These are phyloP conservation scores for Pangasianodon gigas DNA, from an alignment of 2,113 vertebrate species.

Conservation along the genomic window DNA sequence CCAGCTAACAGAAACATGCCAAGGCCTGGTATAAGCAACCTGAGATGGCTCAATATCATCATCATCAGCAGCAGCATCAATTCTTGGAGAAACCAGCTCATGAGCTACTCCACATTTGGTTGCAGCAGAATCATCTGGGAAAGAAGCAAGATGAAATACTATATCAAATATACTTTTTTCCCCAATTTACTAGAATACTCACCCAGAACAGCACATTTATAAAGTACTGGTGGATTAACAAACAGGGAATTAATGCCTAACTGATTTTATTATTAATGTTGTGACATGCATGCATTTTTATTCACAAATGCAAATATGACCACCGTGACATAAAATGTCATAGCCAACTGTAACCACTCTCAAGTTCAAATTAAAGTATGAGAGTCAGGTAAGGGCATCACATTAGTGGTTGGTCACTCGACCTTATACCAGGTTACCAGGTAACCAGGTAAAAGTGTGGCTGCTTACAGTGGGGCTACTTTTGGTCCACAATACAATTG, in stretches of 20 bases:
- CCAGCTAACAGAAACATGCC: conserved; percentile 71
- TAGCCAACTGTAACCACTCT: neutral
- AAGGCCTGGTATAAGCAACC: conserved; percentile 64
- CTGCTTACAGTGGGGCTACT: neutral
- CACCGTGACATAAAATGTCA: neutral
- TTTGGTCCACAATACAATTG: too few species aligned
- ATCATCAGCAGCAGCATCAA: neutral
- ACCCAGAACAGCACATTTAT: neutral
- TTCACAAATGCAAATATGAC: neutral
- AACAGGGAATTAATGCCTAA: neutral
- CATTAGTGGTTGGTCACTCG: neutral
- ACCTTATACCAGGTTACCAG: neutral
- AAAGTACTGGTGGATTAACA: neutral
- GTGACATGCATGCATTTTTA: too few species aligned
- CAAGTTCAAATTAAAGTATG: neutral
- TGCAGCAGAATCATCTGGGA: conserved; percentile 71
- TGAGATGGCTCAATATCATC: accelerated
- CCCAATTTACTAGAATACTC: neutral
- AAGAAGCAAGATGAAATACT: neutral
- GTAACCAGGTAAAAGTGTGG: neutral
- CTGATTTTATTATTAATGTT: neutral
- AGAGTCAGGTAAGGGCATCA: neutral
- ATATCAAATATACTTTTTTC: neutral
- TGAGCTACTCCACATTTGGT: conserved; percentile 81
- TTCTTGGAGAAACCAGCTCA: conserved; percentile 57